phyloP scores from a whole-genome alignment of 2,888 invertebrate species.

The Drosophila koepferae region DNA sequence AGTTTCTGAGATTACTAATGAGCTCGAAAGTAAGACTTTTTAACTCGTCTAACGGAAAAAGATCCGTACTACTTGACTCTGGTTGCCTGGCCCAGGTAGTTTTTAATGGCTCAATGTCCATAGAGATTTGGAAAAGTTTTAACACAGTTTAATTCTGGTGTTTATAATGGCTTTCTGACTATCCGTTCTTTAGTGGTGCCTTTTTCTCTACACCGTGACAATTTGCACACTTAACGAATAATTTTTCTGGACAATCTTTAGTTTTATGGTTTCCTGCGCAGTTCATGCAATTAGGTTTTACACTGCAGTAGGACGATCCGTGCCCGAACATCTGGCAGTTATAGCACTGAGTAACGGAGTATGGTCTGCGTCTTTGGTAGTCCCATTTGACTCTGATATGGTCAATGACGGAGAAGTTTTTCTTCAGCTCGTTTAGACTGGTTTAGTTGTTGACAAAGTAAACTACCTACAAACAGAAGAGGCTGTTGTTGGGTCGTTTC shows the following conservation, averaged over 20 bases:
- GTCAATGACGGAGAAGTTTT: not conserved
- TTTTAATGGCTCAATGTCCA: not conserved
- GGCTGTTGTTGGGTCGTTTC: no score
- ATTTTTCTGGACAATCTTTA: not conserved
- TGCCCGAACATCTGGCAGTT: not conserved
- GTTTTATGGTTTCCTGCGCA: not conserved
- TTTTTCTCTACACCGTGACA: not conserved
- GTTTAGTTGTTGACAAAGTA: not conserved
- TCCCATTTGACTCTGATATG: not conserved
- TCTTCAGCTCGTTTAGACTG: not conserved
- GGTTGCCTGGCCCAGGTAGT: not conserved
- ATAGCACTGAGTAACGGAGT: not conserved
- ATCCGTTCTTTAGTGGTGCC: not conserved
- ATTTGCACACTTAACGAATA: not conserved
- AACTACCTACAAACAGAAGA: no score
- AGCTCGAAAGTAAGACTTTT: not conserved
- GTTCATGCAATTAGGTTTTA: not conserved
- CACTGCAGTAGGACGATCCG: not conserved
- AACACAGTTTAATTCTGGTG: not conserved
- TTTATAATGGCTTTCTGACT: not conserved
- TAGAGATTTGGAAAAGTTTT: not conserved
- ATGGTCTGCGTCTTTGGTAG: not conserved
- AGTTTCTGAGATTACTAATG: not conserved
- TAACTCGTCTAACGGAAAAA: not conserved
- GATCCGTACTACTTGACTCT: not conserved